Evolutionary conservation across 2,888 invertebrate species (phyloP), one percentile per base, ranked within the genome.

Genomic region (Orthosia gracilis): DNA sequence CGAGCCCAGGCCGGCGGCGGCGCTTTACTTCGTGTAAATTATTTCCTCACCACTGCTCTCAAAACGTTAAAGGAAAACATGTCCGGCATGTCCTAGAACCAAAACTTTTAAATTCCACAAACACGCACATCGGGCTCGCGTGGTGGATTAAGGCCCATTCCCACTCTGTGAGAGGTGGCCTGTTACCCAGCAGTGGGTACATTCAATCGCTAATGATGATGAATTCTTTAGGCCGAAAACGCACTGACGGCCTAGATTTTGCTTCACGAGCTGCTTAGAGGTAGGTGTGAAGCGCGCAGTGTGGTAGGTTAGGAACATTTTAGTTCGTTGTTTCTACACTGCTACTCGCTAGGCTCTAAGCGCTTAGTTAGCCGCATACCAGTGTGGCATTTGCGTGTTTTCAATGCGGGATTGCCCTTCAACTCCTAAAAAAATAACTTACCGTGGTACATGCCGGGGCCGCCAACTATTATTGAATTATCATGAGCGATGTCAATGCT

Each of bases 361-460:
- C n/a, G 21, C n/a, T 52, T n/a, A 52, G 52, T 2, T 21, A n/a
- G 12, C 13, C 9, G 52, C 9, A 1, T 5, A 52, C 52, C 52
- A 52, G 52, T 21, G 21, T 31, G 3, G 21, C 17, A 65, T n/a
- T 52, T 21, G 40, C 31, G 31, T 21, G 31, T 21, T 40, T 54
- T 11, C 26, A 50, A 26, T 50, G n/a, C 50, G 11, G 15, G 31
- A 11, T 26, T 4, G 18, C 5, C 13, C 1, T 66, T 18, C n/a
- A 66, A 17, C 40, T 31, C 17, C 17, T 4, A 9, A 23, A 18
- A 0, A 1, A 23, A 18, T 13, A 21, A 61, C 63, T 26, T 26
- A 63, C 63, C 63, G 7, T 26, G 23, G 23, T 7, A 13, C 63
- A 63, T 63, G 4, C 63, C 63, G 3, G 63, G 63, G 18, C 63